Conservation (phyloP, 2,113 vertebrate genomes). For the Mionectes macconnelli region DNA sequence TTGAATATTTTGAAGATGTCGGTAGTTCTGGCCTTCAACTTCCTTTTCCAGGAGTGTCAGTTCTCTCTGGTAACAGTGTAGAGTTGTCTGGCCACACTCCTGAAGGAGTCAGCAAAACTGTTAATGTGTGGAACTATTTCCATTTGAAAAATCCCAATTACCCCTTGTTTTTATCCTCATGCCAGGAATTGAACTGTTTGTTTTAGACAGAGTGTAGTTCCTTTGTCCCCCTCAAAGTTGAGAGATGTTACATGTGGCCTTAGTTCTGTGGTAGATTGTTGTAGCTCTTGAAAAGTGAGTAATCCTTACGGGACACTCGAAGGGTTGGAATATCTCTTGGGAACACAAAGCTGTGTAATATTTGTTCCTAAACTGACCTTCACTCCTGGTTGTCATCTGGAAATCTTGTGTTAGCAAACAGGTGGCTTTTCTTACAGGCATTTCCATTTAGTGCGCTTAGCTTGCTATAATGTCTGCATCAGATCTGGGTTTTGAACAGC, state of each 20-base stretch:
- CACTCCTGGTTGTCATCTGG: background rate
- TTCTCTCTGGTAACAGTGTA: constrained; percentile 44
- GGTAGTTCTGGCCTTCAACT: rapidly evolving
- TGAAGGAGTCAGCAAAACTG: background rate
- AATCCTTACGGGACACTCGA: background rate
- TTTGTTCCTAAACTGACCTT: background rate
- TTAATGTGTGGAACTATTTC: background rate
- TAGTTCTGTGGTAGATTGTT: background rate
- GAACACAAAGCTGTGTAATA: background rate
- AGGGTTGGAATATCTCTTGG: background rate
- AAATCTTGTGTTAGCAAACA: background rate
- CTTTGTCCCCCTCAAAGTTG: background rate
- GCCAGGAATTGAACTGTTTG: background rate
- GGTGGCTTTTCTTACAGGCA: background rate
- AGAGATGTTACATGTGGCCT: background rate
- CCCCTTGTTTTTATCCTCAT: background rate
- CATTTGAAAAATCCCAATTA: background rate
- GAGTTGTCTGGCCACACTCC: background rate
- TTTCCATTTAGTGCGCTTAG: background rate
- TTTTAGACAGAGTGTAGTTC: background rate
- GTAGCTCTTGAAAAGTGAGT: background rate
- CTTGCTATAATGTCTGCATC: background rate
- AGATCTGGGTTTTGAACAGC: background rate
- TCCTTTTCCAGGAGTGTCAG: background rate
- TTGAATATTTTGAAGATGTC: background rate